phyloP scores from a whole-genome alignment of 2,888 invertebrate genomes.

The Andrena flavipes region DNA sequence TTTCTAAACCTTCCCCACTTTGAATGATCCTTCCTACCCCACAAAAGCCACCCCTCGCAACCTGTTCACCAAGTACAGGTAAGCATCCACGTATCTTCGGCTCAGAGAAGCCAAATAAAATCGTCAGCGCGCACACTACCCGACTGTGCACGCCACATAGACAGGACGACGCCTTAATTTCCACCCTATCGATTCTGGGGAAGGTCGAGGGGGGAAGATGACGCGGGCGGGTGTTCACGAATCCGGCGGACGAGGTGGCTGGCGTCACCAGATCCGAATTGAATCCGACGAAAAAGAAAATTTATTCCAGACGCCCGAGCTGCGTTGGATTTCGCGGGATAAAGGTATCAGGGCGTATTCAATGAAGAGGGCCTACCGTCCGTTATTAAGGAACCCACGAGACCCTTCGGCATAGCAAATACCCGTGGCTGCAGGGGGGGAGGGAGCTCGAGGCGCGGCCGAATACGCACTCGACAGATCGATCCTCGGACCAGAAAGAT shows the following conservation, averaged over 20 bases:
- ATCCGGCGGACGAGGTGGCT: slow-evolving; percentile 2
- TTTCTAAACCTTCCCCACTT: no score
- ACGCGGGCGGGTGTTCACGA: slow-evolving; percentile 34
- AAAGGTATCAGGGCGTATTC: slow-evolving; percentile 72
- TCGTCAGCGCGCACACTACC: not conserved
- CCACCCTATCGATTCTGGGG: slow-evolving; percentile 5
- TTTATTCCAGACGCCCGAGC: slow-evolving; percentile 61
- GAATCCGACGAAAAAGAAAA: slow-evolving; percentile 56
- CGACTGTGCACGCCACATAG: not conserved
- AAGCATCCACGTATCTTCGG: no score
- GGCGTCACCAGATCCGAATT: slow-evolving; percentile 36
- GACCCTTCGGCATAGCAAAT: slow-evolving; percentile 68
- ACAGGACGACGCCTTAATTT: slow-evolving; percentile 1
- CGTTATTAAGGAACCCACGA: slow-evolving; percentile 68
- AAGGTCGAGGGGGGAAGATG: not conserved
- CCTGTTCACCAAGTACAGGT: no score
- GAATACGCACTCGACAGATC: slow-evolving; percentile 52
- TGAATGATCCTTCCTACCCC: no score
- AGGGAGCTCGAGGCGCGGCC: slow-evolving; percentile 29
- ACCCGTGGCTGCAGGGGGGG: slow-evolving; percentile 18
- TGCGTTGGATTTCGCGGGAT: slow-evolving; percentile 66
- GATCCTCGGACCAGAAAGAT: slow-evolving; percentile 37
- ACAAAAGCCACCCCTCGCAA: no score
- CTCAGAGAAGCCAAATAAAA: not conserved
- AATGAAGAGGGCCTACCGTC: slow-evolving; percentile 73